Evolutionary conservation across 2,888 invertebrate genomes (phyloP).

Genomic region (Spisula solida): DNA sequence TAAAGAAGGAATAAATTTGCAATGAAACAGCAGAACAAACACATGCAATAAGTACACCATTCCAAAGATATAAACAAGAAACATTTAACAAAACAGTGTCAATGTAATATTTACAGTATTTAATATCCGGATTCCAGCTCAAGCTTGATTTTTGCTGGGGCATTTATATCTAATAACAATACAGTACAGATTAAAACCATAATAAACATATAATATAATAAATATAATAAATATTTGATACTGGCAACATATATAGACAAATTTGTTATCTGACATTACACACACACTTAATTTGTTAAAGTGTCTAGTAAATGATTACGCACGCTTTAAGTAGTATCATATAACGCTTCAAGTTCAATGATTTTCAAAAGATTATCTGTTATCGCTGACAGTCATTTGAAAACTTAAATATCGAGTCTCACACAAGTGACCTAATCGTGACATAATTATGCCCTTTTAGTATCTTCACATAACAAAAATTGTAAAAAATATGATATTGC

Average conservation of each 20-base stretch:
- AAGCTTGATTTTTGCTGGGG: constrained; percentile 16
- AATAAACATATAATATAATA: too few species aligned
- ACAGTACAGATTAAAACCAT: background rate
- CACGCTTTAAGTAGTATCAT: too few species aligned
- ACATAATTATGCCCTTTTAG: too few species aligned
- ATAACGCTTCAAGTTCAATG: too few species aligned
- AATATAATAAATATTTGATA: background rate
- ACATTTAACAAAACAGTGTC: background rate
- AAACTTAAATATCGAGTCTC: too few species aligned
- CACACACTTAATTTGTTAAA: background rate
- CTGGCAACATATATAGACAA: background rate
- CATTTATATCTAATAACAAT: constrained; percentile 13
- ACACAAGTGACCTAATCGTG: too few species aligned
- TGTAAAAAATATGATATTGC: too few species aligned
- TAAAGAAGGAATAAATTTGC: background rate
- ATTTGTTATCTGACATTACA: background rate
- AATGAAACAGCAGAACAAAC: background rate
- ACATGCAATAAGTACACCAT: constrained; percentile 35
- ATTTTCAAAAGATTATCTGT: too few species aligned
- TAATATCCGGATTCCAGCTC: constrained; percentile 38
- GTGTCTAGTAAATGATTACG: background rate
- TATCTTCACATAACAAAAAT: too few species aligned
- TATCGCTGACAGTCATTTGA: too few species aligned
- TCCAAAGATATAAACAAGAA: constrained; percentile 25
- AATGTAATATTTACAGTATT: constrained; percentile 21